Evolutionary conservation across 2,888 invertebrate species (phyloP).

Genomic region (Agapetus fuscipes): DNA sequence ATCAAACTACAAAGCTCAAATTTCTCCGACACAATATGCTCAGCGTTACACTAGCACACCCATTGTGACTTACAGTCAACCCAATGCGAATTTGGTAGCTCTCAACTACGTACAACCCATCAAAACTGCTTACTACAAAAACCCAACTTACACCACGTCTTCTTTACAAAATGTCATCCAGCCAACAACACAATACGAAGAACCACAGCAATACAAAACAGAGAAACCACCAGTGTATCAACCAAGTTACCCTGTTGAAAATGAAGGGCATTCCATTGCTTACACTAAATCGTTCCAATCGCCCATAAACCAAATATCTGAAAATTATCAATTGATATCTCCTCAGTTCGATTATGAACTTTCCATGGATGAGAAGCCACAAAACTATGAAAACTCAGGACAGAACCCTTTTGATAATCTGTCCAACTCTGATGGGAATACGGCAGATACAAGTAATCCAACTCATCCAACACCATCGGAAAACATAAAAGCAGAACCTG

Average conservation of each 20-base stretch:
- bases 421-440: conserved; percentile 23
- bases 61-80: not conserved
- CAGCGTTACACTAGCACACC: conserved; percentile 9
- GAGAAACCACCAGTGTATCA: conserved; percentile 5
- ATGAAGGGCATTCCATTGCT: not conserved
- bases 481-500: conserved; percentile 7
- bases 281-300: conserved; percentile 2
- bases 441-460: conserved; percentile 20
- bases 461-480: conserved; percentile 4
- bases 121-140: not conserved
- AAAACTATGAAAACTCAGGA: not conserved
- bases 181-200: not conserved
- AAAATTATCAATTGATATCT: conserved; percentile 24
- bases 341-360: not conserved
- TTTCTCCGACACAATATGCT: conserved; percentile 5
- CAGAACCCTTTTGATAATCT: not conserved
- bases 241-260: not conserved
- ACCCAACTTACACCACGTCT: not conserved
- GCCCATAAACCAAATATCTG: conserved; percentile 8
- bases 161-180: not conserved
- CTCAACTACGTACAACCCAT: not conserved
- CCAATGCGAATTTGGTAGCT: conserved; percentile 2
- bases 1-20: conserved; percentile 5
- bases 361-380: not conserved
- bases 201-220: not conserved